Evolutionary conservation across 1,140 invertebrate species (phyloP), one percentile per base, ranked within the genome.

Genomic region (Eufriesea mexicana): DNA sequence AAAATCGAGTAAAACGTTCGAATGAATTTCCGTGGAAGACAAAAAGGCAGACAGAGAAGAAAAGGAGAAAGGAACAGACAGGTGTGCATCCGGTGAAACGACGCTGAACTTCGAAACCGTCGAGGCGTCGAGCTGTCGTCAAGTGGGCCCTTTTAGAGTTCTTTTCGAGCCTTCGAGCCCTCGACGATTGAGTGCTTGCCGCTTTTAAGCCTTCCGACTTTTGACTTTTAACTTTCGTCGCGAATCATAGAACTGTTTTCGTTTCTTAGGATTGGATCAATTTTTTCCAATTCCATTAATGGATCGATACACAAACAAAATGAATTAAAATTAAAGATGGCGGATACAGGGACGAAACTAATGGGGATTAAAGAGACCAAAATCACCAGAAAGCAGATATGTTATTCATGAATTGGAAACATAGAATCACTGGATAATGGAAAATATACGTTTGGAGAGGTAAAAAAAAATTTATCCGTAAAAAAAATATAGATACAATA

Each of bases 1-100:
- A 77, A 79, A 77, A 57, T 57, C 64, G 64, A n/a, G 42, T 18
- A 18, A 28, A 68, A 68, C 55, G 67, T 59, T 78, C 76, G 54
- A 68, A 70, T 55, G 62, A 57, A 51, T 45, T 25, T 18, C 7
- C 47, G 47, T 49, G 42, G 42, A 35, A 64, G 25, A 18, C 23
- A 25, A 47, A 14, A 59, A n/a, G 23, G 7, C 54, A 54, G 18
- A n/a, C 23, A 23, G 35, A 62, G 12, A 68, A 45, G 14, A 64
- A 47, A 28, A 10, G 8, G 2, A 2, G 72, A 49, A 42, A 42
- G 62, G n/a, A 10, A 5, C 0, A 2, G 72, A 49, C 20, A 42
- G 62, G n/a, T 66, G 61, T 35, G 61, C 49, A 51, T 51, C 61
- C 47, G 10, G 25, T 35, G 42, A 35, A 35, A 35, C 35, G 35